Base-by-base conservation (phyloP, 2,888 invertebrate genomes). In the Zaprionus lineosus region DNA sequence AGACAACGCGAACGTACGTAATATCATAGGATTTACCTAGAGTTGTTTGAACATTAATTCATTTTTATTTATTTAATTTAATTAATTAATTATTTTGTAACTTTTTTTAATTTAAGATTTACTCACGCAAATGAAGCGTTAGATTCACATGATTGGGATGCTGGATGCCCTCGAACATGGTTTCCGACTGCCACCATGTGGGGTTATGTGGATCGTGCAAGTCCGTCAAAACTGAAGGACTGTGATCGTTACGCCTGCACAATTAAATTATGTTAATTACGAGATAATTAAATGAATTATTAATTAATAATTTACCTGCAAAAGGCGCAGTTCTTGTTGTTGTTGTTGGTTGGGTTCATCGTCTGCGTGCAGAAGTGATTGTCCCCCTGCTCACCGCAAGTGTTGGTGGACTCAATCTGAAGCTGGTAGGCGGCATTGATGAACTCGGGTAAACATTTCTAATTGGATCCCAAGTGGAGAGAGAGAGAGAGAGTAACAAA, bases 161-260 rank as follows among this genome's bases (percentile, higher is more conserved):
- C 88, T 97, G 96, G 51, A 98, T 94, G 16, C 95, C 95, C 86
- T 99, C 97, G 85, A 93, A 93, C 97, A 99, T 98, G 1, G 99
- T 99, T 89, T 98, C 98, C 0, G 98, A 98, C 89, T 98, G 98
- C 98, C 98, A 98, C 97, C 97, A 98, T 0, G 98, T 97, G 72
- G 95, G 94, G 87, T 96, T 96, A 73, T 96, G 95, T 64, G 94
- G 94, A 88, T 96, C 96, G 88, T 98, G 96, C 85, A 96, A 92
- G 90, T 99, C 99, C 2, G 98, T 99, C 76, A 99, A 92, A 89
- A 93, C 96, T 44, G 92, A 90, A 9, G 95, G 91, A 36, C 94
- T 92, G 87, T 96, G 96, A 63, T 94, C 92, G 16, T 92, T 91
- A 28, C 89, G 87, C 69, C 90, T 89, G 34, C 2, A 55, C n/a